phyloP scores from a whole-genome alignment of 2,888 invertebrate genomes.

The Zonitis immaculata region DNA sequence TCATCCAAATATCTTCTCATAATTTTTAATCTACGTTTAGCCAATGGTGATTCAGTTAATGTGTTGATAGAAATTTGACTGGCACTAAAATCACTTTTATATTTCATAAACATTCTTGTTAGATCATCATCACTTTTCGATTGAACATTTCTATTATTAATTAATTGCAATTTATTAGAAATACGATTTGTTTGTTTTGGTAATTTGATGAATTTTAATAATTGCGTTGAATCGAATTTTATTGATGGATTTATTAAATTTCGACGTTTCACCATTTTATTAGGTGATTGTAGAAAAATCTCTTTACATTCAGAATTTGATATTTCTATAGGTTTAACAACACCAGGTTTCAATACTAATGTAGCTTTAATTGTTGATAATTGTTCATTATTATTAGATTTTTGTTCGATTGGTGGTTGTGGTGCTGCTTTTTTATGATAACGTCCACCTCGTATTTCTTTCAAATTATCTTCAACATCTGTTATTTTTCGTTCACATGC shows the following conservation, averaged over 20 bases:
- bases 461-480: not conserved
- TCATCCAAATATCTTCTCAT: conserved; percentile 35
- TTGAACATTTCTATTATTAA: conserved; percentile 28
- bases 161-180: conserved; percentile 19
- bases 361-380: conserved; percentile 48
- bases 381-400: conserved; percentile 20
- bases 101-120: conserved; percentile 12
- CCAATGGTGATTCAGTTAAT: conserved; percentile 31
- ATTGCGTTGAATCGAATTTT: conserved; percentile 22
- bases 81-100: not conserved
- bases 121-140: conserved; percentile 40
- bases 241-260: conserved; percentile 18
- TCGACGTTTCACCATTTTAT: conserved; percentile 35
- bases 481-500: conserved; percentile 28
- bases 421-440: conserved; percentile 55
- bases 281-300: conserved; percentile 40
- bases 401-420: conserved; percentile 45
- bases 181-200: conserved; percentile 52
- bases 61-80: conserved; percentile 31
- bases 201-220: conserved; percentile 49
- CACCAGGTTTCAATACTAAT: conserved; percentile 50
- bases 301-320: conserved; percentile 32
- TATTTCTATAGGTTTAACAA: conserved; percentile 36
- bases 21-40: conserved; percentile 34
- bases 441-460: conserved; percentile 46